A percentile compares a stretch with the other conserved stretches of the same genome.
phyloP scores from a whole-genome alignment of 2,797 vertebrate genomes.

The Phalanger gymnotis region DNA sequence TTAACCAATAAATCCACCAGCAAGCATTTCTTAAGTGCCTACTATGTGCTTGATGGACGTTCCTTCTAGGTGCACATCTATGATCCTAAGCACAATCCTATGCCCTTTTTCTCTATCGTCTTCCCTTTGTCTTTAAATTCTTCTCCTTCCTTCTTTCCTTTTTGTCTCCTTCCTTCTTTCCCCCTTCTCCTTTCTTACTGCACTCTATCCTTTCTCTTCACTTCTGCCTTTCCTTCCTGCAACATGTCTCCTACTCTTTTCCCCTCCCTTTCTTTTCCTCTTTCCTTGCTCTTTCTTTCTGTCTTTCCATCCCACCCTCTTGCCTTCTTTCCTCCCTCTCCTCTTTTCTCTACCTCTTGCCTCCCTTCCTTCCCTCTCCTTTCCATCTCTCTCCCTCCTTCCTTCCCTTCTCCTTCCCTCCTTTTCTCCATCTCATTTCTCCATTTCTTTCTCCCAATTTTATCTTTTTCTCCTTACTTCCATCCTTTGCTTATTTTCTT shows the following conservation, averaged over 20 bases:
- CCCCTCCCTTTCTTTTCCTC: slow-evolving; percentile 25
- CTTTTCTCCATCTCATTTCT: too few relatives aligned
- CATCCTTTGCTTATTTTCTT: neutral
- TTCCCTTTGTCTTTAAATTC: neutral
- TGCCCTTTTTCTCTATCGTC: neutral
- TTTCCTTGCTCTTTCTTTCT: slow-evolving; percentile 58
- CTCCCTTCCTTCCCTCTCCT: neutral
- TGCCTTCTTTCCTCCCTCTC: too few relatives aligned
- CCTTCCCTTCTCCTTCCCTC: too few relatives aligned
- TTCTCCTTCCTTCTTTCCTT: neutral
- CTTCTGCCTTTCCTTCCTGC: too few relatives aligned
- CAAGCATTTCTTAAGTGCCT: neutral
- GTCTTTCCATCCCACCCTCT: too few relatives aligned
- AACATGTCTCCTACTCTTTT: slow-evolving; percentile 52
- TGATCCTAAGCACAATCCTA: neutral
- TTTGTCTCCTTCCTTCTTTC: neutral
- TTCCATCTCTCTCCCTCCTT: neutral
- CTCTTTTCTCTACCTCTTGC: neutral
- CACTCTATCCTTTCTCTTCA: too few relatives aligned
- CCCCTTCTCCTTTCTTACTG: too few relatives aligned
- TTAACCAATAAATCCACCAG: neutral
- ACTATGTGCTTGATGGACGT: neutral
- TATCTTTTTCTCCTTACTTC: neutral
- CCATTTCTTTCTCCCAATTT: too few relatives aligned
- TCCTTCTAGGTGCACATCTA: neutral